These are phyloP conservation scores for Amphiura filiformis DNA, from an alignment of 35 echinoderm and acorn worm species.

Conservation along the genomic window DNA sequence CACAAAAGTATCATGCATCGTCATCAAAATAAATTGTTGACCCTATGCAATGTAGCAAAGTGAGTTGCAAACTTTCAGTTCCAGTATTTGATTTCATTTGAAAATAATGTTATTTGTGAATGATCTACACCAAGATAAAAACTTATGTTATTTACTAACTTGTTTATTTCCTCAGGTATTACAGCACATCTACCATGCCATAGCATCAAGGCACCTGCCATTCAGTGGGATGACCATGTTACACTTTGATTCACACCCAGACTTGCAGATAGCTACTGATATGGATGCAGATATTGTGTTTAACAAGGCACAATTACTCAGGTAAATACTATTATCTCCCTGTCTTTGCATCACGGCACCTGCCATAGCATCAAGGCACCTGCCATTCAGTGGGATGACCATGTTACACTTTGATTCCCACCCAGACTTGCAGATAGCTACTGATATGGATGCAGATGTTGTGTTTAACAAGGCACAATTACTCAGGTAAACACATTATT, in stretches of 20 bases:
- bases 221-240: conserved; percentile 74
- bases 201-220: conserved; percentile 78
- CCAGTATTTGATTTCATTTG: too few species aligned
- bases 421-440: conserved; percentile 78
- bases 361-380: conserved; percentile 77
- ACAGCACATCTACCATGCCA: conserved; percentile 77
- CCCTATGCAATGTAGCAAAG: too few species aligned
- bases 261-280: conserved; percentile 78
- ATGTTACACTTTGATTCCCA: conserved; percentile 96
- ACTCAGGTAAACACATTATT: conserved; percentile 29
- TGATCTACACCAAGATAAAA: too few species aligned
- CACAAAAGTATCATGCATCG: too few species aligned
- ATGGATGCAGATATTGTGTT: conserved; percentile 75
- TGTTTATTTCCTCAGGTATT: conserved; percentile 86
- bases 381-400: conserved; percentile 68
- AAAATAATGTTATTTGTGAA: too few species aligned
- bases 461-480: conserved; percentile 52
- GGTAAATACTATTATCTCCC: too few species aligned
- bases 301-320: conserved; percentile 43
- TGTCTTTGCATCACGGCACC: conserved; percentile 69
- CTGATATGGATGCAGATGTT: conserved; percentile 66
- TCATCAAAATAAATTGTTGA: too few species aligned
- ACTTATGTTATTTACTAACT: too few species aligned
- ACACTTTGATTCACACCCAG: conserved; percentile 93
- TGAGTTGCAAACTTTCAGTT: too few species aligned